A percentile compares a stretch with the other conserved stretches of the same genome.
Conservation (phyloP, 1,140 invertebrate species). For the Lanistes nyassanus region DNA sequence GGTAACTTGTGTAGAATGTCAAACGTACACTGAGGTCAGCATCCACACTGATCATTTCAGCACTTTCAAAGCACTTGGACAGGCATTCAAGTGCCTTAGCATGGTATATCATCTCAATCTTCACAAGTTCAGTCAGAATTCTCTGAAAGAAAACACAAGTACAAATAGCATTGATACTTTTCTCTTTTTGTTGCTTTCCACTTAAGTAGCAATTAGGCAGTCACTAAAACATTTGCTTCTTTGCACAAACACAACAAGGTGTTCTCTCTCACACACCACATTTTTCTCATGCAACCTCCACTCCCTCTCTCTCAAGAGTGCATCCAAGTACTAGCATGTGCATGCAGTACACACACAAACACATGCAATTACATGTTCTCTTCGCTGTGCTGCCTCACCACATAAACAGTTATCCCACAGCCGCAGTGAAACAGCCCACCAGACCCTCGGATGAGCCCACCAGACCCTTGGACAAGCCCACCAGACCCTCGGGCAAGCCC, state of each 20-base stretch:
- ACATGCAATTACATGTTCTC: neutral
- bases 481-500: too few relatives aligned
- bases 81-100: slow-evolving; percentile 53
- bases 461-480: too few relatives aligned
- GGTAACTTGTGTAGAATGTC: too few relatives aligned
- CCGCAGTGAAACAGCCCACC: too few relatives aligned
- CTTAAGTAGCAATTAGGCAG: too few relatives aligned
- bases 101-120: slow-evolving; percentile 57
- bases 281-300: neutral
- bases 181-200: too few relatives aligned
- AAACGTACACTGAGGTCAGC: slow-evolving; percentile 52
- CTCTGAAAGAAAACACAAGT: slow-evolving; percentile 28
- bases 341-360: neutral
- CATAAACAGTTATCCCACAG: too few relatives aligned
- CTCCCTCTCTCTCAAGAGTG: neutral
- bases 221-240: neutral
- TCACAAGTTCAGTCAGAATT: slow-evolving; percentile 52
- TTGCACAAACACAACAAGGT: neutral
- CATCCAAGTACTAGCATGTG: neutral
- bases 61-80: slow-evolving; percentile 48
- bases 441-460: too few relatives aligned
- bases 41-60: slow-evolving; percentile 44
- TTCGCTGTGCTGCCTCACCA: slow-evolving; percentile 1
- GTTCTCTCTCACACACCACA: neutral
- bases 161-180: too few relatives aligned